Conservation (phyloP, 2,113 vertebrate genomes). For the Falco punctatus region DNA sequence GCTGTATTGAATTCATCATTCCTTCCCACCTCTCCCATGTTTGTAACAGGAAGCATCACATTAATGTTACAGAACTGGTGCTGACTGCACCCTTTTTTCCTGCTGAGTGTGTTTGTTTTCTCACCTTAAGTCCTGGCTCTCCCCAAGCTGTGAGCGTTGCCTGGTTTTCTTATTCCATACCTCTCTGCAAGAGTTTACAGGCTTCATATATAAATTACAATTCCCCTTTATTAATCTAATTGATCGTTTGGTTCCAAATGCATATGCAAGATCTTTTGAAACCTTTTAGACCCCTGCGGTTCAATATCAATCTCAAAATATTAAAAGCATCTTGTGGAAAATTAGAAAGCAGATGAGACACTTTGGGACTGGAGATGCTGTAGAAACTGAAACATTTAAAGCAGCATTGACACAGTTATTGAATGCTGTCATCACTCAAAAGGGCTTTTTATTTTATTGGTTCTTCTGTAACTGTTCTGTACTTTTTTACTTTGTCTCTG, state of each 20-base stretch:
- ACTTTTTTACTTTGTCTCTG: not conserved
- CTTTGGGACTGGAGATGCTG: conserved; percentile 69
- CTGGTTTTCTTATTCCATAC: conserved; percentile 25
- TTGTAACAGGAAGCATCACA: not conserved
- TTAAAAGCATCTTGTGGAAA: conserved; percentile 80
- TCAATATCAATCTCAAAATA: conserved; percentile 82
- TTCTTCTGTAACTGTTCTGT: conserved; percentile 37
- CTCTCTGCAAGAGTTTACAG: conserved; percentile 46
- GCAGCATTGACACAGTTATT: conserved; percentile 63
- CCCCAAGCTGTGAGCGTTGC: not conserved
- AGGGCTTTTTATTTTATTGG: conserved; percentile 62
- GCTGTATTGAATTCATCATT: conserved; percentile 7
- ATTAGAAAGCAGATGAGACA: conserved; percentile 80
- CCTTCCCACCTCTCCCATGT: not conserved
- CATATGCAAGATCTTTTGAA: conserved; percentile 75
- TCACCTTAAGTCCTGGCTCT: not conserved
- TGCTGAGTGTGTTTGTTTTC: conserved; percentile 29
- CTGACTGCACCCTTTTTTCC: not conserved
- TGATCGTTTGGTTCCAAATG: conserved; percentile 74
- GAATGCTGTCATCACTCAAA: conserved; percentile 51
- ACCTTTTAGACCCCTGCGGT: conserved; percentile 76
- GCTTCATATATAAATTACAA: conserved; percentile 72
- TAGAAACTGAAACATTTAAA: conserved; percentile 69
- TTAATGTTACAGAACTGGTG: not conserved
- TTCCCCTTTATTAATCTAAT: conserved; percentile 78